These are phyloP conservation scores for Pandemis cinnamomeana DNA, from an alignment of 2,888 invertebrate species.

Conservation along the genomic window DNA sequence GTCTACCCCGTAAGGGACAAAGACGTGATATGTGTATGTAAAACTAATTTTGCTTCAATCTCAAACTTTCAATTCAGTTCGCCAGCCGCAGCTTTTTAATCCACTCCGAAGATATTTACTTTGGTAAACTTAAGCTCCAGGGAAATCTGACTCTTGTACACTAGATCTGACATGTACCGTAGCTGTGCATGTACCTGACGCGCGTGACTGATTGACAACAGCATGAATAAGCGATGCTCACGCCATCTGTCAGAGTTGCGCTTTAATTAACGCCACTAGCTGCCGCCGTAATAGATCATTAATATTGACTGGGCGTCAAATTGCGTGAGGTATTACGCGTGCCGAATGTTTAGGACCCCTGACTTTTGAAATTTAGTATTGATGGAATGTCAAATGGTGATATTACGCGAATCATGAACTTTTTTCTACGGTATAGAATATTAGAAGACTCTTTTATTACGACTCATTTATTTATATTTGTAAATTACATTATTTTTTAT, in stretches of 20 bases:
- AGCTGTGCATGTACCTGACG: neutral
- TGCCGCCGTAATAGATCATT: conserved; percentile 11
- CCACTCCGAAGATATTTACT: neutral
- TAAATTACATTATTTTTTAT: too few relatives aligned
- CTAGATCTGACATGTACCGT: neutral
- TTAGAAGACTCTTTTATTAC: too few relatives aligned
- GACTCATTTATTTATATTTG: too few relatives aligned
- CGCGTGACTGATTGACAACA: conserved; percentile 21
- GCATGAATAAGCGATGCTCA: conserved; percentile 27
- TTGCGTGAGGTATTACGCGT: neutral
- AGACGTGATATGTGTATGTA: too few relatives aligned
- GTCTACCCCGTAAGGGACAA: too few relatives aligned
- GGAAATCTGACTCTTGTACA: conserved; percentile 27
- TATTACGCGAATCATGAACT: neutral
- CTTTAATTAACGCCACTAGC: conserved; percentile 17
- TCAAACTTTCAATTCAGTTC: neutral
- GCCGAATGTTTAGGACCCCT: conserved; percentile 6
- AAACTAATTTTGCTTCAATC: neutral
- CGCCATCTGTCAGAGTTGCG: conserved; percentile 13
- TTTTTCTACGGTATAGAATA: neutral
- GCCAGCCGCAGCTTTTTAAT: neutral
- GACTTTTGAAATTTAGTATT: neutral
- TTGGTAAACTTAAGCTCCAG: conserved; percentile 22
- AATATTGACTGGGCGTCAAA: conserved; percentile 8
- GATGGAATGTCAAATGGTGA: neutral